phyloP scores from a whole-genome alignment of 2,888 invertebrate genomes.

The Hirtodrosophila duncani region DNA sequence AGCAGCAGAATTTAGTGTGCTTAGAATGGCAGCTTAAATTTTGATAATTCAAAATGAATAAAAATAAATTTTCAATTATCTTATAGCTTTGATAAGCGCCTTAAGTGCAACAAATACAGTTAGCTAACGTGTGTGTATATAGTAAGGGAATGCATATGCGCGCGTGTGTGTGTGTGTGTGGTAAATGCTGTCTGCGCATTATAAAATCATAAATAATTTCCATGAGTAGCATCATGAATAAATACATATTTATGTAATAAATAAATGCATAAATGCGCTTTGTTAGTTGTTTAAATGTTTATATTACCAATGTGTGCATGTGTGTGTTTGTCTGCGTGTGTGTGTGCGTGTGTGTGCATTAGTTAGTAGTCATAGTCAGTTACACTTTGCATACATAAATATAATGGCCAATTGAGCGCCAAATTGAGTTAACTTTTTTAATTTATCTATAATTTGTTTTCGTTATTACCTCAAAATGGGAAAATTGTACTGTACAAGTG shows the following conservation, averaged over 20 bases:
- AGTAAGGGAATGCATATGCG: constrained; percentile 26
- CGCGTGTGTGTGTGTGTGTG: constrained; percentile 9
- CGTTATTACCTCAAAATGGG: constrained; percentile 47
- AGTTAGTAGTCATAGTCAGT: too few relatives aligned
- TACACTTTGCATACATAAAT: too few relatives aligned
- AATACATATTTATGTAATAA: constrained; percentile 29
- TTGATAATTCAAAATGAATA: too few relatives aligned
- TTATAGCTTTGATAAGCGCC: background rate
- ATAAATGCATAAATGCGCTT: constrained; percentile 50
- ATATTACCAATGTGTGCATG: constrained; percentile 2
- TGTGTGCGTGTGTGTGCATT: background rate
- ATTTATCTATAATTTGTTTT: constrained; percentile 32
- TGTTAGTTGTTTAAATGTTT: constrained; percentile 62
- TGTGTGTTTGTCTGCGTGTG: too few relatives aligned
- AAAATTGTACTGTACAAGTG: too few relatives aligned
- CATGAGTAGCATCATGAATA: constrained; percentile 42
- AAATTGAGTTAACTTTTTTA: constrained; percentile 34
- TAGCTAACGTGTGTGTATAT: constrained; percentile 32
- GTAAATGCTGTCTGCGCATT: constrained; percentile 22
- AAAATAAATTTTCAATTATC: too few relatives aligned
- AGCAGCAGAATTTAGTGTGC: too few relatives aligned
- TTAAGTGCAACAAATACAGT: constrained; percentile 25
- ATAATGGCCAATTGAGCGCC: constrained; percentile 37
- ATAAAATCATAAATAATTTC: constrained; percentile 36
- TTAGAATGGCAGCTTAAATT: too few relatives aligned